phyloP scores from a whole-genome alignment of 2,797 vertebrate species.

The Sylvilagus floridanus region DNA sequence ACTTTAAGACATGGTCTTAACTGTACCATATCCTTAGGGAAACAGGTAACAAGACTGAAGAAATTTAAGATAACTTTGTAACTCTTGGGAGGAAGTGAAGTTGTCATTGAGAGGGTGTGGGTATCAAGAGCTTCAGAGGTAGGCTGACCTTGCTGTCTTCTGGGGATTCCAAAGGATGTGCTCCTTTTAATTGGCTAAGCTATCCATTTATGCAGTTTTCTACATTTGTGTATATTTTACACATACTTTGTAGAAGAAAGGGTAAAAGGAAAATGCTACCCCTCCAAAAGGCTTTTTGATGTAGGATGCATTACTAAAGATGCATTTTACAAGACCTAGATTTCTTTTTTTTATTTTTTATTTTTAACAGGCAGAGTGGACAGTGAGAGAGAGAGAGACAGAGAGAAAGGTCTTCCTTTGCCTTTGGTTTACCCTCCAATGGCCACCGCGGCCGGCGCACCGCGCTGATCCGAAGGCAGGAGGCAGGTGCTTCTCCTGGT shows the following conservation, averaged over 20 bases:
- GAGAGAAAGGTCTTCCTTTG: too few relatives aligned
- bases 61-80: background rate
- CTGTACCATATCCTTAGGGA: background rate
- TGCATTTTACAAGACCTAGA: conserved; percentile 28
- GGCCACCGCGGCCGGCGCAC: too few relatives aligned
- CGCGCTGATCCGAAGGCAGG: too few relatives aligned
- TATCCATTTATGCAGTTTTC: background rate
- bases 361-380: too few relatives aligned
- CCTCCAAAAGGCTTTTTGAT: background rate
- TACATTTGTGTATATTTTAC: conserved; percentile 26
- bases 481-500: too few relatives aligned
- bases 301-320: background rate
- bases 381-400: too few relatives aligned
- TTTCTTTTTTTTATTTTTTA: background rate
- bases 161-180: background rate
- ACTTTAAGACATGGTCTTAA: background rate
- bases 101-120: background rate
- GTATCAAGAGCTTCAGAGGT: background rate
- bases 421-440: too few relatives aligned
- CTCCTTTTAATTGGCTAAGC: background rate
- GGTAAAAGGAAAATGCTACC: background rate
- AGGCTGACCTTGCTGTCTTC: background rate
- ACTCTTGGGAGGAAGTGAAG: background rate
- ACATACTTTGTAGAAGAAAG: conserved; percentile 26
- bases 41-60: background rate